Conservation (phyloP, 1,140 invertebrate genomes). For the Oryctes rhinoceros region DNA sequence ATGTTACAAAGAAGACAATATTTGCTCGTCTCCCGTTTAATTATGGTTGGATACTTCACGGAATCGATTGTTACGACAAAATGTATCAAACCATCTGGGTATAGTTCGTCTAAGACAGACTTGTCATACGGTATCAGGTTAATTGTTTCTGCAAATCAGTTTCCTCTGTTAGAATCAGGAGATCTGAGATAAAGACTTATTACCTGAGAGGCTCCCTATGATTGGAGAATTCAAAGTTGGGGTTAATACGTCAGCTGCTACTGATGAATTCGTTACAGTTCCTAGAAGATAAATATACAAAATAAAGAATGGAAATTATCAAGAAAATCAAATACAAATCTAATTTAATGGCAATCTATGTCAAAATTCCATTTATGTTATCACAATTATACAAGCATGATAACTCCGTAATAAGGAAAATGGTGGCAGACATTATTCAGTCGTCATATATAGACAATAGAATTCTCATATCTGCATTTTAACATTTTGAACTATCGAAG, state of each 20-base stretch:
- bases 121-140: not conserved
- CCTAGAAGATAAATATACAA: not conserved
- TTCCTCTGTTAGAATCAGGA: not conserved
- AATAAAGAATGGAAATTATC: not conserved
- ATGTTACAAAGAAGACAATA: not conserved
- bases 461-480: too few relatives aligned
- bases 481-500: too few relatives aligned
- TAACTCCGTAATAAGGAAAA: too few relatives aligned
- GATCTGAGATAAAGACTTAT: not conserved
- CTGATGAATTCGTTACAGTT: not conserved
- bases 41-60: not conserved
- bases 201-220: not conserved
- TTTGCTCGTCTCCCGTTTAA: not conserved
- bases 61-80: not conserved
- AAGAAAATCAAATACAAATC: not conserved
- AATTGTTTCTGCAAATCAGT: not conserved
- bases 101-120: not conserved
- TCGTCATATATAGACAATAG: too few relatives aligned
- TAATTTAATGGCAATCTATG: too few relatives aligned
- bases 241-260: not conserved
- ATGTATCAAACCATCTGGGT: not conserved
- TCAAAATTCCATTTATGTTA: too few relatives aligned
- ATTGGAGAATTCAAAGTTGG: not conserved
- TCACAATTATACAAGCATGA: too few relatives aligned
- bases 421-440: too few relatives aligned